Conservation (phyloP, 2,888 invertebrate genomes). For the Nomada goodeniana region DNA sequence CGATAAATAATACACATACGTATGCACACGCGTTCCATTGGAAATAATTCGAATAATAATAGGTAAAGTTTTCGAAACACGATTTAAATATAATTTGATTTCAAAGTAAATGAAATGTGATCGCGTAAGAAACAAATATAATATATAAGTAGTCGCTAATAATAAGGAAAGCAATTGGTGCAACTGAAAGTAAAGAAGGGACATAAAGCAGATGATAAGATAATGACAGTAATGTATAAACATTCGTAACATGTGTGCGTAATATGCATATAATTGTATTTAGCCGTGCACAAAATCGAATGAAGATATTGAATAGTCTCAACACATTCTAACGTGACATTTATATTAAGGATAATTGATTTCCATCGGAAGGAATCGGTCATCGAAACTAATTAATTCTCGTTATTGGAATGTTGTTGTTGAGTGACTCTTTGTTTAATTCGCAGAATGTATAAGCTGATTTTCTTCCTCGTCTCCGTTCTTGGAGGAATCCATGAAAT, state of each 20-base stretch:
- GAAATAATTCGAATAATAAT: background rate
- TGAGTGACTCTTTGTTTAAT: constrained; percentile 12
- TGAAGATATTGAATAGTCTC: background rate
- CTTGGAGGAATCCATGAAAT: constrained; percentile 64
- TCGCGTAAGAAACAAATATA: no score
- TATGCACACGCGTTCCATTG: no score
- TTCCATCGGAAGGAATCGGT: background rate
- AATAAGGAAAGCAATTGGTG: background rate
- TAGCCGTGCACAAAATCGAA: no score
- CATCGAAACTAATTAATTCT: background rate
- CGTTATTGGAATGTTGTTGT: background rate
- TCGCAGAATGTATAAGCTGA: constrained; percentile 65
- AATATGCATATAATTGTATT: no score
- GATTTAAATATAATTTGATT: no score
- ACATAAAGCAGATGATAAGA: background rate
- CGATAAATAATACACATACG: no score
- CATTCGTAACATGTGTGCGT: background rate
- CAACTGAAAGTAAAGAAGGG: no score
- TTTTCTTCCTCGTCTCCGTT: constrained; percentile 62
- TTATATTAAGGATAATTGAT: background rate
- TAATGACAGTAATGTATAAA: background rate
- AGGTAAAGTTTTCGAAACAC: background rate
- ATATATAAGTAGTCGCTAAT: background rate
- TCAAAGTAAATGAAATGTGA: no score
- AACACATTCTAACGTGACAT: background rate